phyloP scores from a whole-genome alignment of 2,888 invertebrate species.

The Cyclophora albipunctata region DNA sequence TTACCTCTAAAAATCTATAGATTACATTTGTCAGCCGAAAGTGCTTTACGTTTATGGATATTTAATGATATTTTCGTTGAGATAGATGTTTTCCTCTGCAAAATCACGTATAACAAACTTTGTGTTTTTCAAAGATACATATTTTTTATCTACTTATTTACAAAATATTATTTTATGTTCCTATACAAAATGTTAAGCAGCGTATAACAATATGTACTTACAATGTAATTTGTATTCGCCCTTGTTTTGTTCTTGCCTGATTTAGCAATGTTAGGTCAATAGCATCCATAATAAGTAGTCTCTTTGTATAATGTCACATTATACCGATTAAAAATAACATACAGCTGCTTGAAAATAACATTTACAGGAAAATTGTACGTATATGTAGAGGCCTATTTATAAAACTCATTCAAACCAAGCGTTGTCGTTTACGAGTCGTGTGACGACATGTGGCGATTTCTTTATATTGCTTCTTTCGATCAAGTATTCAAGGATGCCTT shows the following conservation, averaged over 20 bases:
- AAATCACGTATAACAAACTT: no score
- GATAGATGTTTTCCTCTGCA: no score
- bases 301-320: slow-evolving; percentile 14
- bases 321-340: background rate
- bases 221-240: slow-evolving; percentile 11
- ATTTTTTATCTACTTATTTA: no score
- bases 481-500: background rate
- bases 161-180: no score
- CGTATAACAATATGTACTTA: slow-evolving; percentile 1
- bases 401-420: slow-evolving; percentile 3
- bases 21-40: no score
- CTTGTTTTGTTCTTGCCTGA: slow-evolving; percentile 18
- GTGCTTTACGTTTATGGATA: no score
- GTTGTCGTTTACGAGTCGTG: background rate
- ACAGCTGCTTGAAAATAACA: slow-evolving; percentile 16
- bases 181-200: no score
- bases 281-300: slow-evolving; percentile 9
- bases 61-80: no score
- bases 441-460: background rate
- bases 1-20: no score
- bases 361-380: slow-evolving; percentile 16
- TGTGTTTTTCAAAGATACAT: no score
- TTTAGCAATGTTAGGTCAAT: slow-evolving; percentile 17
- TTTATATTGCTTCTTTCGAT: background rate
- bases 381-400: slow-evolving; percentile 3